Evolutionary conservation across 2,888 invertebrate species (phyloP).

Genomic region (Protonemura montana): DNA sequence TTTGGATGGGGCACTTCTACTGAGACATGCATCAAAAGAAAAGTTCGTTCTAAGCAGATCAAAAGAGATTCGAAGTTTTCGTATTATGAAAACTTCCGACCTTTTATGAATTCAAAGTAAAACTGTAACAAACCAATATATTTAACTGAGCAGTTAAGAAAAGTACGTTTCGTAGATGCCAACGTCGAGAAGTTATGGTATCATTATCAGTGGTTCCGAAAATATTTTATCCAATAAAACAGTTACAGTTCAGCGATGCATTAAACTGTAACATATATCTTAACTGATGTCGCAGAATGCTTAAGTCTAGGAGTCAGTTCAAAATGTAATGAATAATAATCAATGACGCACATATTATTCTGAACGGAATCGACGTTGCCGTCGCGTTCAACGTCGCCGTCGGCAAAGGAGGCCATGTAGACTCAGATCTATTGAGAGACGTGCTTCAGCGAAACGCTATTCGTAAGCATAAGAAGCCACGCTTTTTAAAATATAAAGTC

Average conservation of each 20-base stretch:
- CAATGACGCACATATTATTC: background rate
- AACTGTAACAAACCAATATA: background rate
- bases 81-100: background rate
- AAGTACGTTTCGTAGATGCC: background rate
- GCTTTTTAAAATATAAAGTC: background rate
- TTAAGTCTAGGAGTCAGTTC: background rate
- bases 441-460: background rate
- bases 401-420: background rate
- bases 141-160: background rate
- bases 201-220: background rate
- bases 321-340: slow-evolving; percentile 7
- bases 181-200: background rate
- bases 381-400: background rate
- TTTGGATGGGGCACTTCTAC: background rate
- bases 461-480: background rate
- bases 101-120: background rate
- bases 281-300: background rate
- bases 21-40: background rate
- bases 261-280: background rate
- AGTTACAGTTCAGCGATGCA: background rate
- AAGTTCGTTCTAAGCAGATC: background rate
- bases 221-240: background rate
- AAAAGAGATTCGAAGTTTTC: background rate
- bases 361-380: background rate
- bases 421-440: background rate